Evolutionary conservation across 2,797 vertebrate genomes (phyloP), one percentile per base, ranked within the genome.

Genomic region (Micrastur ruficollis): DNA sequence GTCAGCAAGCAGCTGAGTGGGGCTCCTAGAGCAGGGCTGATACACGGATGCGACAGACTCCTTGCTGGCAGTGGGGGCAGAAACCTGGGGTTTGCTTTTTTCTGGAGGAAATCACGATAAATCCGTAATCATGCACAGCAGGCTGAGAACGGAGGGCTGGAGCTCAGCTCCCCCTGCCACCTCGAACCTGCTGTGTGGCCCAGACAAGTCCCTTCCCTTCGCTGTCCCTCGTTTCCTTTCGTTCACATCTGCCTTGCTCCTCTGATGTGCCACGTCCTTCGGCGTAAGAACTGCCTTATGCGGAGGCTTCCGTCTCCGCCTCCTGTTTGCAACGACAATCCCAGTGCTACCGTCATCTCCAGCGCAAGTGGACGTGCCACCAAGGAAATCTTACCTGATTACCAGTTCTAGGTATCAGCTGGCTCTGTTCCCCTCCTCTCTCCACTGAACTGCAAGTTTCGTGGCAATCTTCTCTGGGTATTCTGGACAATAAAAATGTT

Each of bases 401-500:
- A 25, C 12, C 5, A 4, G 2, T 66, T 27, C 58, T 81, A 81
- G 76, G 23, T 95, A 82, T 94, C 84, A 89, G 67, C 61, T 92
- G 72, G 49, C 72, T 65, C 71, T 63, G 81, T 73, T 78, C 53
- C 44, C 32, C 67, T 59, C 63, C 56, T 31, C 49, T 71, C 31
- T 6, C 49, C 38, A 16, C 70, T 52, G 50, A 86, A 44, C 49
- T 61, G 74, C 2, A 32, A 91, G 58, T 89, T 85, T 50, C 0
- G 0, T 71, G 79, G 86, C 92, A 83, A 31, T 94, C 92, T 94
- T 92, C 53, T 94, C 90, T 21, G 92, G 79, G 61, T 91, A n/a
- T 74, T 94, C 90, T 70, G 97, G 96, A 96, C 93, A 96, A 97
- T 91, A 81, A 93, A 58, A 93, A 68, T 75, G 76, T 93, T 97